Conservation (phyloP, 2,797 vertebrate species). For the Hydrophis major region DNA sequence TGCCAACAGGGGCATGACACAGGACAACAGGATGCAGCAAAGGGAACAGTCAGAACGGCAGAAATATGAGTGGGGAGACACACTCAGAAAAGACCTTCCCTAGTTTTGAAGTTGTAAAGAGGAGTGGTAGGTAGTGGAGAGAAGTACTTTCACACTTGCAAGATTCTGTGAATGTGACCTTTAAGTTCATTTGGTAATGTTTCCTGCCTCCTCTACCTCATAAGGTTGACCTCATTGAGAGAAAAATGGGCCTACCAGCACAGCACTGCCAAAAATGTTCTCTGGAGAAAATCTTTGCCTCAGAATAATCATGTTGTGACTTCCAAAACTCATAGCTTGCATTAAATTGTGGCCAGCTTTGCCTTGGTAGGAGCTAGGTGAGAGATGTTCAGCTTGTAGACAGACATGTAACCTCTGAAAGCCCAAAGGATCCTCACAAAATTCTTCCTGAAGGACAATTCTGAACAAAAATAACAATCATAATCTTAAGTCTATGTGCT, state of each 20-base stretch:
- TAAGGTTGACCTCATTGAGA: background rate
- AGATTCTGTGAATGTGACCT: background rate
- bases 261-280: background rate
- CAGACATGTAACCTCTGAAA: background rate
- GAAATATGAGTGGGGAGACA: background rate
- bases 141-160: background rate
- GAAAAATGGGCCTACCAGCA: background rate
- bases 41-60: too few species aligned
- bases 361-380: background rate
- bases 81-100: background rate
- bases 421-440: background rate
- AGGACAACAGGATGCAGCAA: background rate
- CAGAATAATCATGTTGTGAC: background rate
- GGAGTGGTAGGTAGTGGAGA: background rate
- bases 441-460: background rate
- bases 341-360: background rate
- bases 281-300: background rate
- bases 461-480: background rate
- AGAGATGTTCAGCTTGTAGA: background rate
- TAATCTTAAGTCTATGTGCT: background rate
- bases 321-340: background rate
- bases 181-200: background rate
- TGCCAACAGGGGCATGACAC: too few species aligned
- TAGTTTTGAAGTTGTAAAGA: background rate
- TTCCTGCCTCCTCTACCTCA: background rate